Base-by-base conservation (phyloP, 2,113 vertebrate genomes). In the Poecilia latipinna region DNA sequence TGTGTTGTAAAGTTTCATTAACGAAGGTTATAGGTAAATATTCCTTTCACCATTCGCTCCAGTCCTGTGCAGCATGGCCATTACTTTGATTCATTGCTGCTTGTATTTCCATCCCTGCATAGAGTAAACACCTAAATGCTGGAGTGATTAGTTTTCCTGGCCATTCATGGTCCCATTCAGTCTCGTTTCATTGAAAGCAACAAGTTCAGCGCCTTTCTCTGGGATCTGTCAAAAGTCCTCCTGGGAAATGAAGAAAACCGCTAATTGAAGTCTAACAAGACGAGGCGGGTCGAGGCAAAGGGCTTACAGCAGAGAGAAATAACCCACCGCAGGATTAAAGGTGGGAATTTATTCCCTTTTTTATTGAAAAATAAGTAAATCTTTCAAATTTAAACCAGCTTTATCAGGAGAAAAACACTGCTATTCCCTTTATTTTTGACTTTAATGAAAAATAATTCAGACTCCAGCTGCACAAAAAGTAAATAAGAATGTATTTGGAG, bases 221-320 rank as follows among this genome's bases (percentile, higher is more conserved):
- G 64, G 48, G 39, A 74, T 68, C 26, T 75, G 61, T 75, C 67
- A 75, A 80, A 77, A 71, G 42, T 83, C 68, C 70, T 72, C 71
- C 31, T 57, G 78, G 80, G 86, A 83, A 81, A 79, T 77, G 78
- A 84, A 83, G 78, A 54, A 75, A 85, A 76, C 67, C 60, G 19
- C 76, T 84, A 80, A 87, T 87, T 85, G 73, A 75, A 42, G 77
- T 28, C 39, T 73, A 74, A 72, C 74, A 28, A 48, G 78, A 71
- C 28, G 31, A 82, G 67, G 44, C 44, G 79, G 70, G 77, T 76
- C 19, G 70, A 78, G 71, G 68, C 67, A 77, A 66, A 77, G 71
- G 65, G 57, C 8, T 42, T 39, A 15, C 17, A 0, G 75, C 32
- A 29, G 17, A 7, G 61, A 63, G 65, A 22, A 51, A n/a, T 10